These are phyloP conservation scores for Thecocarcelia acutangulata DNA, from an alignment of 2,888 invertebrate genomes.

Conservation along the genomic window DNA sequence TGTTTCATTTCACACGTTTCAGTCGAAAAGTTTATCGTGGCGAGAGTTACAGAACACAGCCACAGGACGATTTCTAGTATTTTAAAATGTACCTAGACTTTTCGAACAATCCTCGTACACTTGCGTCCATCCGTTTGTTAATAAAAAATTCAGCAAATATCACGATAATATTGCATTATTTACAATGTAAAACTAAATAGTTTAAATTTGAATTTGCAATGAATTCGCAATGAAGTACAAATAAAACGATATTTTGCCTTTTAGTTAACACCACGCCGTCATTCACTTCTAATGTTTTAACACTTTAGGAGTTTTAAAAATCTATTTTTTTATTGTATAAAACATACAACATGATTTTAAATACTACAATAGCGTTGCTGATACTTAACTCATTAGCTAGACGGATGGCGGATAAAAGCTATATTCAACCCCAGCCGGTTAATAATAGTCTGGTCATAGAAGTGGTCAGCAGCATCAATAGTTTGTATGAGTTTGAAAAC, in stretches of 20 bases:
- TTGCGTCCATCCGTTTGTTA: not conserved
- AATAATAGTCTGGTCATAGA: conserved; percentile 71
- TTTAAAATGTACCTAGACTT: not conserved
- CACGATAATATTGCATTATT: conserved; percentile 44
- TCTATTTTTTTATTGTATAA: not conserved
- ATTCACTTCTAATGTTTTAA: conserved; percentile 8
- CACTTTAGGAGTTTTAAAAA: not conserved
- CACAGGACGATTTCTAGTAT: no score
- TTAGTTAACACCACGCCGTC: conserved; percentile 9
- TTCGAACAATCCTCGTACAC: not conserved
- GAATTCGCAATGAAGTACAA: conserved; percentile 10
- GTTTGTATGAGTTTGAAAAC: conserved; percentile 73
- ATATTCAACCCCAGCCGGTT: conserved; percentile 61
- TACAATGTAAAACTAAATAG: conserved; percentile 29
- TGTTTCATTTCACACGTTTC: no score
- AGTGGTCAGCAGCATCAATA: conserved; percentile 70
- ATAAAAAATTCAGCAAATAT: conserved; percentile 35
- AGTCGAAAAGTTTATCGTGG: no score
- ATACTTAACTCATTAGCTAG: conserved; percentile 21
- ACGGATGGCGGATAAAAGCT: conserved; percentile 17
- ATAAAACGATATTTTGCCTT: conserved; percentile 11
- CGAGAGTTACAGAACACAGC: no score
- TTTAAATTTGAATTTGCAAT: conserved; percentile 20
- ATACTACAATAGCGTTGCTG: conserved; percentile 49
- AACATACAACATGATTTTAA: conserved; percentile 42